Evolutionary conservation across 2,888 invertebrate species (phyloP).

Genomic region (Actias luna): DNA sequence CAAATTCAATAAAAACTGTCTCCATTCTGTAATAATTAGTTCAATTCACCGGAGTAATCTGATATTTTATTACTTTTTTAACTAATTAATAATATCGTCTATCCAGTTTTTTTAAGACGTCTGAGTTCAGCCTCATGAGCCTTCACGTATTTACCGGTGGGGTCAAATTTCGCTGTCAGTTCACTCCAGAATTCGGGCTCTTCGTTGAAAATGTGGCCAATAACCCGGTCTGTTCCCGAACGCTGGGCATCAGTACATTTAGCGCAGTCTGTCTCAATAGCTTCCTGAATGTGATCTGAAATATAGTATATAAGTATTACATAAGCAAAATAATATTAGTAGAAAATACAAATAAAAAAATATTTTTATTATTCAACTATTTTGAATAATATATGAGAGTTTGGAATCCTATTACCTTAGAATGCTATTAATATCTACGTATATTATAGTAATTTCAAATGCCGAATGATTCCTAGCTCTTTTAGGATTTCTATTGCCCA

Average conservation of each 20-base stretch:
- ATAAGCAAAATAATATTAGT: no score
- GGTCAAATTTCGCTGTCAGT: constrained; percentile 57
- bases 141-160: constrained; percentile 39
- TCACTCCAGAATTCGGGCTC: constrained; percentile 48
- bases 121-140: constrained; percentile 47
- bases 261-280: constrained; percentile 45
- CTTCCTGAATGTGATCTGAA: constrained; percentile 50
- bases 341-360: no score
- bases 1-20: background rate
- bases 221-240: constrained; percentile 43
- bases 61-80: background rate
- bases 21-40: background rate
- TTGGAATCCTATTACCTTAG: no score
- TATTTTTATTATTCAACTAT: no score
- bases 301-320: no score
- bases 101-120: constrained; percentile 12
- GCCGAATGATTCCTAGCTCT: no score
- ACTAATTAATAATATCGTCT: background rate
- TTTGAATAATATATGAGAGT: no score
- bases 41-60: background rate
- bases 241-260: constrained; percentile 40
- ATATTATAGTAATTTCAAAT: no score
- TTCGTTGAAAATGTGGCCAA: constrained; percentile 52
- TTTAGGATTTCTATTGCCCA: no score
- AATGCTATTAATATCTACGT: no score